phyloP scores from a whole-genome alignment of 2,888 invertebrate species.

The Endotricha flammealis region DNA sequence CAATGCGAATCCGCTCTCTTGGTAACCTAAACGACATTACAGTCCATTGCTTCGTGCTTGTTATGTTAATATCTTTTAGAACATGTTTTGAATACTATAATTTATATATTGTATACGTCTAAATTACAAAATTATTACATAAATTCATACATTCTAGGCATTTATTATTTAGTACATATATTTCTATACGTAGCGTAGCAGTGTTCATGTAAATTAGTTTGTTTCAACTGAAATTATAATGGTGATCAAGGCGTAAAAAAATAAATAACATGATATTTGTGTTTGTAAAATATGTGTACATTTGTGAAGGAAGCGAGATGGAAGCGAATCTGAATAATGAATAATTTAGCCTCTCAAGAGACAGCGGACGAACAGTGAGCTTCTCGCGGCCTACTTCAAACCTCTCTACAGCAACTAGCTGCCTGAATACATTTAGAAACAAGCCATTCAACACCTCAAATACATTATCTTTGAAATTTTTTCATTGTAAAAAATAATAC shows the following conservation, averaged over 20 bases:
- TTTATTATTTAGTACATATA: too few relatives aligned
- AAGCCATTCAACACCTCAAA: not conserved
- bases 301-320: conserved; percentile 20
- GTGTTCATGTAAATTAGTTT: too few relatives aligned
- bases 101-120: too few relatives aligned
- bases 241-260: too few relatives aligned
- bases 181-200: too few relatives aligned
- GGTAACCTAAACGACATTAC: not conserved
- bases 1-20: conserved; percentile 14
- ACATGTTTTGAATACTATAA: conserved; percentile 11
- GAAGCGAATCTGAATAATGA: conserved; percentile 28
- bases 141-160: too few relatives aligned
- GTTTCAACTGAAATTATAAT: too few relatives aligned
- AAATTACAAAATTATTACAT: too few relatives aligned
- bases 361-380: conserved; percentile 25
- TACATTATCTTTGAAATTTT: too few relatives aligned
- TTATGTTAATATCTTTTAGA: conserved; percentile 14
- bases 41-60: conserved; percentile 27
- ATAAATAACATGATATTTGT: conserved; percentile 17
- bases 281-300: conserved; percentile 19
- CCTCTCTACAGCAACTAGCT: conserved; percentile 1
- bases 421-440: conserved; percentile 1
- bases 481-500: too few relatives aligned
- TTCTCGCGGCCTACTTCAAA: conserved; percentile 15
- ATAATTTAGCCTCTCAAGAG: conserved; percentile 33